phyloP scores from a whole-genome alignment of 2,113 vertebrate genomes.

The Thermophis baileyi region DNA sequence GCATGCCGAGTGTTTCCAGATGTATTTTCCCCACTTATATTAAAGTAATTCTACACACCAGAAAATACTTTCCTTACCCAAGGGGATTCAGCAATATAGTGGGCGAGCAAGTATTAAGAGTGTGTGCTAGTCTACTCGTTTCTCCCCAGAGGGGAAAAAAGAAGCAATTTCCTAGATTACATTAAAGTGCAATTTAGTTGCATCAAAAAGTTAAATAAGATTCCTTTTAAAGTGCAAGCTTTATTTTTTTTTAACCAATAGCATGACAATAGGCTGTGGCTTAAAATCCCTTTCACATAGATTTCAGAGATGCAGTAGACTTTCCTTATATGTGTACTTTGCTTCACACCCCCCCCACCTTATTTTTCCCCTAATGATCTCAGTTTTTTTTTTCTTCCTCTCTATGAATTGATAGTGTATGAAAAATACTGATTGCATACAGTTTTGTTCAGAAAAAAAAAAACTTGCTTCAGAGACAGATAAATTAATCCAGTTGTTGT shows the following conservation, averaged over 20 bases:
- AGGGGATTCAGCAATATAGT: neutral
- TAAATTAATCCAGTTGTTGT: accelerated
- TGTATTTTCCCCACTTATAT: neutral
- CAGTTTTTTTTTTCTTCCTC: neutral
- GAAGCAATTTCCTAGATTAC: neutral
- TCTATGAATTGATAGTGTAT: neutral
- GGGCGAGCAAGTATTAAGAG: neutral
- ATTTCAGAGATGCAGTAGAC: neutral
- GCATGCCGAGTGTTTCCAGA: neutral
- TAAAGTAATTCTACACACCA: neutral
- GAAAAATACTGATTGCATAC: neutral
- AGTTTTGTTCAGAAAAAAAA: neutral
- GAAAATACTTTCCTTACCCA: neutral
- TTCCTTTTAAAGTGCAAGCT: neutral
- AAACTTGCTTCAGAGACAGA: neutral
- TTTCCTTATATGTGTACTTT: conserved; percentile 37
- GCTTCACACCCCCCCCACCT: neutral
- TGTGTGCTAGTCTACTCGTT: neutral
- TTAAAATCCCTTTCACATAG: conserved; percentile 1
- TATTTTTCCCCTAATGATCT: neutral
- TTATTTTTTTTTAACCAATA: neutral
- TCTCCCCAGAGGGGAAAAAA: neutral
- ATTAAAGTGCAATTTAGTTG: neutral
- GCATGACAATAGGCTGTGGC: neutral
- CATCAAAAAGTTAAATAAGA: neutral